Percentiles rank a stretch among this genome's conserved stretches.
These are phyloP conservation scores for Ctenomys sociabilis DNA, from an alignment of 2,113 vertebrate genomes.

Conservation along the genomic window DNA sequence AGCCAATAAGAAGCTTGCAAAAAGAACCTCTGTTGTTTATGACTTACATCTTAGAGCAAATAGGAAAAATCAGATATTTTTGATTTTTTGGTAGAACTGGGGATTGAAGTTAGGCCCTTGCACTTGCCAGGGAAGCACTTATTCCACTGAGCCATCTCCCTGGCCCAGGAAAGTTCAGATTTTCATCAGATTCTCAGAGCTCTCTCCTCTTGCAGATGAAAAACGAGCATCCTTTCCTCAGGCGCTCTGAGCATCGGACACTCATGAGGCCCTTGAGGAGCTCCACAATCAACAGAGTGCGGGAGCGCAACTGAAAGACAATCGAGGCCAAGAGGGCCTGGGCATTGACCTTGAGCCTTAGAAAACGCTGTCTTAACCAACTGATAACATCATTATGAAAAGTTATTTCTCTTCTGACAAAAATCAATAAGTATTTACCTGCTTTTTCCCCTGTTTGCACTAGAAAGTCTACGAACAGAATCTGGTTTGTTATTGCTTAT, in stretches of 20 bases:
- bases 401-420: slow-evolving; percentile 32
- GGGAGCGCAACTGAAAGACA: neutral
- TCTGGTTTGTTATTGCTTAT: slow-evolving; percentile 33
- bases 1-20: neutral
- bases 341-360: neutral
- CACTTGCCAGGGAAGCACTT: too few relatives aligned
- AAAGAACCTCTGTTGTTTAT: neutral
- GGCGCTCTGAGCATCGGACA: neutral
- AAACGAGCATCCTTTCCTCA: neutral
- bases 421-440: neutral
- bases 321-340: neutral
- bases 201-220: neutral
- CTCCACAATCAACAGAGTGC: neutral
- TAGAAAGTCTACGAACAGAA: slow-evolving; percentile 8
- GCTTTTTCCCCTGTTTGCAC: neutral
- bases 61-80: neutral
- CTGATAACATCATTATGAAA: neutral
- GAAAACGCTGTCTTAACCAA: neutral
- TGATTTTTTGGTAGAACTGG: too few relatives aligned
- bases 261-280: neutral
- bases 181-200: neutral
- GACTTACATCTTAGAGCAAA: neutral
- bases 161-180: neutral
- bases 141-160: too few relatives aligned
- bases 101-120: too few relatives aligned